Evolutionary conservation across 23 tunicate genomes (phyloP), one percentile per base, ranked within the genome.

Genomic region (Trididemnum nubilum): DNA sequence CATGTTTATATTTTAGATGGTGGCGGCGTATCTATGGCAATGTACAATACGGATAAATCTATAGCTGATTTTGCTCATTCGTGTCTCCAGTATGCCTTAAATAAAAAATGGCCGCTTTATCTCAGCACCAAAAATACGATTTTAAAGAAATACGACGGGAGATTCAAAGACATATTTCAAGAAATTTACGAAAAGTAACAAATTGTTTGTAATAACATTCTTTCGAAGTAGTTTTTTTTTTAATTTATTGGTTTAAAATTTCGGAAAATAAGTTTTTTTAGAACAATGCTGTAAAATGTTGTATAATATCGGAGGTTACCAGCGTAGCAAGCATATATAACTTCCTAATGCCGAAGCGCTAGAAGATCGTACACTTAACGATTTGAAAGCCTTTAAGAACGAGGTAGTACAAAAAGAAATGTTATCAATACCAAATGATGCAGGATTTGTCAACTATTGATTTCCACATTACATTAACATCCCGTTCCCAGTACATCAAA

Each of bases 1-100:
- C n/a, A n/a, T n/a, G n/a, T n/a, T n/a, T n/a, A n/a, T n/a, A n/a
- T 61, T 61, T 61, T 40, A 89, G 98, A 89, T 36, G 83, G 89
- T 24, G 98, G 98, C 37, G 98, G 98, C 33, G 98, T 93, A 40
- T 82, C 98, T 50, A 93, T 93, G 98, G 98, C 98, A 54, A 93
- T 93, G 98, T 93, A 93, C 89, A 93, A 93, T 88, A 93, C 98
- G 0, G 98, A 93, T 80, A 87, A 84, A 51, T 93, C 98, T 27
- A 87, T 93, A 65, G 22, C 58, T 60, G 93, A 93, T 38, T 93
- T 93, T 73, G 98, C 98, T 39, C 98, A 93, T 69, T 93, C 94
- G 25, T 93, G 98, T 81, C 61, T 93, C 58, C 81, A 84, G 64
- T 93, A 77, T 78, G 89, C 98, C 22, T 54, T 93, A 73, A 65